Evolutionary conservation across 64 coral and sea anemone species (phyloP).

Genomic region (Montipora capricornis): DNA sequence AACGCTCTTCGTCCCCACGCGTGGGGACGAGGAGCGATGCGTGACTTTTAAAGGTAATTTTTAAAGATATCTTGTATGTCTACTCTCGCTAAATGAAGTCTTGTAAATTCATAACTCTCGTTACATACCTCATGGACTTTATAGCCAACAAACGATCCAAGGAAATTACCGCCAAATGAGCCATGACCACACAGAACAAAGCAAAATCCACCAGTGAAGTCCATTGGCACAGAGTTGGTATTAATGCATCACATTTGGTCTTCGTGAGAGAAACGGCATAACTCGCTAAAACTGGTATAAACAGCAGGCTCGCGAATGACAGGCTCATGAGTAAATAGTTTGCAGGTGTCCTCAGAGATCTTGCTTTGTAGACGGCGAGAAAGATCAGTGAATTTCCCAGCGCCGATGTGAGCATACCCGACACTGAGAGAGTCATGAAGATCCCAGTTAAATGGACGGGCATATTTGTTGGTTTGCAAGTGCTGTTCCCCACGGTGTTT

Average conservation of each 20-base stretch:
- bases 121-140: conserved; percentile 31
- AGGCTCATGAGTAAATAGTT: conserved; percentile 31
- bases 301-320: conserved; percentile 7
- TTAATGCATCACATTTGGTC: neutral
- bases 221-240: neutral
- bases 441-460: neutral
- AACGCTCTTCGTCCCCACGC: no score
- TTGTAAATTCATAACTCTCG: neutral
- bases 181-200: conserved; percentile 28
- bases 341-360: neutral
- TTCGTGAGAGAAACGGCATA: conserved; percentile 18
- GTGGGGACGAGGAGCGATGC: no score
- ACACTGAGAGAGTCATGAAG: conserved; percentile 9
- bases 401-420: neutral
- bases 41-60: no score
- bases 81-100: no score
- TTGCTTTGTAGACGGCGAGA: conserved; percentile 7
- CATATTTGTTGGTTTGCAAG: neutral
- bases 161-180: neutral
- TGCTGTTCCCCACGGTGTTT: neutral
- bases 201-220: conserved; percentile 2
- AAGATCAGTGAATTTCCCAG: conserved; percentile 13
- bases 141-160: conserved; percentile 36
- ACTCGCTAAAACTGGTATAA: neutral
- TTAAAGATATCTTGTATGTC: no score